Percentiles rank a stretch among this genome's conserved stretches.
phyloP scores from a whole-genome alignment of 2,888 invertebrate species.

The Lycia hirtaria region DNA sequence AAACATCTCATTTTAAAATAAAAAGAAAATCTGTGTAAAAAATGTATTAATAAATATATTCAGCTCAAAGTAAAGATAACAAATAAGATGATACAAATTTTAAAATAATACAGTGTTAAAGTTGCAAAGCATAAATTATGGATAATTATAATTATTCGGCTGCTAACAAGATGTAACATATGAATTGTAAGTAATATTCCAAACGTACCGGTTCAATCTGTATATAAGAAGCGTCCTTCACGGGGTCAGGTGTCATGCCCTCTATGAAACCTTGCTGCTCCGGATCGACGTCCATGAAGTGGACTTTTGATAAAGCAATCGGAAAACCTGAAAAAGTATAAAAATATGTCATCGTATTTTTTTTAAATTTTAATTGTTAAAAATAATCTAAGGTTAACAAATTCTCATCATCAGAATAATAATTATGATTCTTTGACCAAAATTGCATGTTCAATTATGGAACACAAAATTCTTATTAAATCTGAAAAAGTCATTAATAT shows the following conservation, averaged over 20 bases:
- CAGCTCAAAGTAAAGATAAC: too few species aligned
- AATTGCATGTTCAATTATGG: background rate
- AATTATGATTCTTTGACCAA: too few species aligned
- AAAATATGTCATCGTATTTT: background rate
- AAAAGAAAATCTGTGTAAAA: background rate
- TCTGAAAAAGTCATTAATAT: background rate
- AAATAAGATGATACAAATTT: too few species aligned
- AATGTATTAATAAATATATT: background rate
- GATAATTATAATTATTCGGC: too few species aligned
- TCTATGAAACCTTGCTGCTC: slow-evolving; percentile 82
- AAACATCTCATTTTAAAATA: background rate
- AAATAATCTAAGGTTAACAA: too few species aligned
- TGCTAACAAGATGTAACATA: too few species aligned
- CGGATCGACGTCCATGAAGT: slow-evolving; percentile 88
- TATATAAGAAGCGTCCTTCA: slow-evolving; percentile 80
- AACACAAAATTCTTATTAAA: background rate
- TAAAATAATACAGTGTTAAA: too few species aligned
- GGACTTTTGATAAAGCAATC: slow-evolving; percentile 87
- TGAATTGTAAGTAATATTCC: too few species aligned
- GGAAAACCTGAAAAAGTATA: slow-evolving; percentile 86
- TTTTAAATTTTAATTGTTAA: too few species aligned
- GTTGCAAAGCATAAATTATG: too few species aligned
- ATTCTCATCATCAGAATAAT: too few species aligned
- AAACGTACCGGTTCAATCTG: slow-evolving; percentile 88
- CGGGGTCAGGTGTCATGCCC: slow-evolving; percentile 87